Conservation (phyloP, 2,113 vertebrate genomes). For the Neotoma lepida region DNA sequence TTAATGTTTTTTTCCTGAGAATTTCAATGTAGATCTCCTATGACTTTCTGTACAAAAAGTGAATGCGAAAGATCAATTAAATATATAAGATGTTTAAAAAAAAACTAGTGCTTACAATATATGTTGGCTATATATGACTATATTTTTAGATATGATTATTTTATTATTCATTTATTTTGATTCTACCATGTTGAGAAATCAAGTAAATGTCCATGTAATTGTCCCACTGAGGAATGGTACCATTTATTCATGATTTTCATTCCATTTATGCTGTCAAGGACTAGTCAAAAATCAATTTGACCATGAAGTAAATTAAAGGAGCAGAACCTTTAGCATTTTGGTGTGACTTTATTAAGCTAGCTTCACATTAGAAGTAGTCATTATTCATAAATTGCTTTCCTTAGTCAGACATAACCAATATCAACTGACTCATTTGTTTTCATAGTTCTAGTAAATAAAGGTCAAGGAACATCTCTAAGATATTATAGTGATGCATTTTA, state of each 20-base stretch:
- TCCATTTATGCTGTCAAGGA: neutral
- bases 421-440: neutral
- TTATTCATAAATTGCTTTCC: neutral
- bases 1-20: neutral
- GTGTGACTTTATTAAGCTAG: neutral
- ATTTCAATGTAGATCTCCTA: neutral
- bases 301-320: neutral
- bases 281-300: slow-evolving; percentile 14
- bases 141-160: neutral
- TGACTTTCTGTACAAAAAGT: neutral
- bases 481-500: neutral
- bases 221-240: neutral
- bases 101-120: neutral
- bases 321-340: neutral
- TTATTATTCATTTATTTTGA: neutral
- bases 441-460: neutral
- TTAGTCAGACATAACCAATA: neutral
- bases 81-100: neutral
- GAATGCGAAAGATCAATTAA: neutral
- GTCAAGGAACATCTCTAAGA: neutral
- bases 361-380: neutral
- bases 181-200: neutral
- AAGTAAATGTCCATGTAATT: neutral
- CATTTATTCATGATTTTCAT: neutral
- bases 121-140: neutral